These are phyloP conservation scores for Synergus gifuensis DNA, from an alignment of 2,888 invertebrate genomes.

Conservation along the genomic window DNA sequence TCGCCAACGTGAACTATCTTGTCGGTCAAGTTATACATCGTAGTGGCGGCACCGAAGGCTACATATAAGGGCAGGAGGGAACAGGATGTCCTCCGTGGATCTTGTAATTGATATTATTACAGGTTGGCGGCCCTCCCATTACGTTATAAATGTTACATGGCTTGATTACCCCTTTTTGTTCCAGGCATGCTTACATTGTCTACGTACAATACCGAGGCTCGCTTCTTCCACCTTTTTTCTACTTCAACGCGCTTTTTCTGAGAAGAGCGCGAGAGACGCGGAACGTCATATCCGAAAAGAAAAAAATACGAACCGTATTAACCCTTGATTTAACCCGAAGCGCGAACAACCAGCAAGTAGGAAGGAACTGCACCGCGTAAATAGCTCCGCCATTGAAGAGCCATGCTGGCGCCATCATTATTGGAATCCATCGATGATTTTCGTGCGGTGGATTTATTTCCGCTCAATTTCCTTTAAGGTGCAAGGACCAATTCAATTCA, in stretches of 20 bases:
- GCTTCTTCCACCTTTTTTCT: not conserved
- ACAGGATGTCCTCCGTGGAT: constrained; percentile 36
- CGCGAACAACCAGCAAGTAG: not conserved
- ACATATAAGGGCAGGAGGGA: not conserved
- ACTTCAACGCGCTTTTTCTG: not conserved
- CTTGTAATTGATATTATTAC: constrained; percentile 73
- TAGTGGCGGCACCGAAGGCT: not conserved
- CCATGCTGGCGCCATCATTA: not conserved
- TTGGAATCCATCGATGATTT: not conserved
- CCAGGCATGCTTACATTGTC: constrained; percentile 66
- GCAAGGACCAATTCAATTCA: not conserved
- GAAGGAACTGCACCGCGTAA: not conserved
- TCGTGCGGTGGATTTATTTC: not conserved
- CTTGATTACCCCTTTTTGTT: constrained; percentile 69
- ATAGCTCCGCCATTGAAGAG: not conserved
- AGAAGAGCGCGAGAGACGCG: not conserved
- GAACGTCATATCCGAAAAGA: not conserved
- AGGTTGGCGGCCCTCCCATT: constrained; percentile 69
- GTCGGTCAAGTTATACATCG: not conserved
- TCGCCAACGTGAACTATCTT: constrained; percentile 60
- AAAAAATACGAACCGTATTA: not conserved
- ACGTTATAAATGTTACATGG: constrained; percentile 73
- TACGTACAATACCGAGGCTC: constrained; percentile 61
- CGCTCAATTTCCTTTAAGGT: not conserved
- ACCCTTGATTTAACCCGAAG: not conserved